A percentile compares a stretch with the other conserved stretches of the same genome.
These are phyloP conservation scores for Megalops atlanticus DNA, from an alignment of 2,113 vertebrate species.

Conservation along the genomic window DNA sequence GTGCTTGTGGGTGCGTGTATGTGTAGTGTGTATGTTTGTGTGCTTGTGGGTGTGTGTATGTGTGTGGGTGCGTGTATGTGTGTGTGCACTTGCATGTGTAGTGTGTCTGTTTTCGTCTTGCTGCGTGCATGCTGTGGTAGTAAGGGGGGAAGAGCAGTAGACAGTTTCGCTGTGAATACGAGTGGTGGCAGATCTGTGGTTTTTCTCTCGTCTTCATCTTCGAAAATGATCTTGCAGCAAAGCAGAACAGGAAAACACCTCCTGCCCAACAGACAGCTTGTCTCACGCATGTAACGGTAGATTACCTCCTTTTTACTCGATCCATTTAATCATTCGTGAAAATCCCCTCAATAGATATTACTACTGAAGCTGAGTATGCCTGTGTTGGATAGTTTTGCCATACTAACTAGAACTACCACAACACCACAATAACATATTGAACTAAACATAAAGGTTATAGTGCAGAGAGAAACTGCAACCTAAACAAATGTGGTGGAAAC, in stretches of 20 bases:
- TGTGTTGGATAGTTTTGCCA: too few relatives aligned
- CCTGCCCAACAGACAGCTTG: background rate
- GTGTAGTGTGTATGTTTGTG: background rate
- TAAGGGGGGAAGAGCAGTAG: background rate
- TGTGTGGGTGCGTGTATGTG: conserved; percentile 2
- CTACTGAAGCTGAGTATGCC: too few relatives aligned
- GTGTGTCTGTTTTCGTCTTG: too few relatives aligned
- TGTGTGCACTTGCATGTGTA: background rate
- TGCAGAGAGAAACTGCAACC: background rate
- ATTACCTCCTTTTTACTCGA: background rate
- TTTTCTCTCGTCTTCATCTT: conserved; percentile 31
- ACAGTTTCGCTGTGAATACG: conserved; percentile 7
- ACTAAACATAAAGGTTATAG: background rate
- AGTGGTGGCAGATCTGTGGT: conserved; percentile 1
- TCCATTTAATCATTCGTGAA: background rate
- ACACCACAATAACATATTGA: background rate
- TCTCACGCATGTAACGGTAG: background rate
- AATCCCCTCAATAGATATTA: too few relatives aligned
- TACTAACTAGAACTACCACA: too few relatives aligned
- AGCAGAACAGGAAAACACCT: conserved; percentile 26
- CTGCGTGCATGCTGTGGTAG: background rate
- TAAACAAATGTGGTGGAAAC: background rate
- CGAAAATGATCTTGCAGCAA: background rate
- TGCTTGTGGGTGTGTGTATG: conserved; percentile 18
- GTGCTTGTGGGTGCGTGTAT: background rate